phyloP scores from a whole-genome alignment of 2,888 invertebrate genomes.

The Germaria angustata region DNA sequence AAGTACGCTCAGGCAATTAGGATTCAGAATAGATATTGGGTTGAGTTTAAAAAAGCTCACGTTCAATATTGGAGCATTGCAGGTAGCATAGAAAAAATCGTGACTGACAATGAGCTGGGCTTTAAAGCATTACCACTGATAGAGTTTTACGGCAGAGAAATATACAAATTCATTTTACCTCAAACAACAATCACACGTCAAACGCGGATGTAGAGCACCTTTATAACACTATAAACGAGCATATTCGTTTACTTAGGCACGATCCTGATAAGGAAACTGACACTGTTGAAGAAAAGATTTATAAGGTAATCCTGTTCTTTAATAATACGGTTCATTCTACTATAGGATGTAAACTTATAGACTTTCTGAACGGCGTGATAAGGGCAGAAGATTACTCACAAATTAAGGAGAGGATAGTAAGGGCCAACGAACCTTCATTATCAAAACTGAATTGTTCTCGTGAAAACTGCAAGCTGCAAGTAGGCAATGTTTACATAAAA shows the following conservation, averaged over 20 bases:
- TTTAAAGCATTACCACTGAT: not conserved
- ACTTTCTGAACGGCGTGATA: slow-evolving; percentile 14
- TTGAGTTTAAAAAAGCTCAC: not conserved
- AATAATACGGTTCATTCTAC: slow-evolving; percentile 64
- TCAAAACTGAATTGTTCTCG: not conserved
- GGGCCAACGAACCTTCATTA: not conserved
- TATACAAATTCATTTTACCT: not conserved
- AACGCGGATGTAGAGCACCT: slow-evolving; percentile 49
- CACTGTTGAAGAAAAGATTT: slow-evolving; percentile 59
- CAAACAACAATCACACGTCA: not conserved
- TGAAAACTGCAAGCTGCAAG: slow-evolving; percentile 13
- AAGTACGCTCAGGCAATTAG: not conserved
- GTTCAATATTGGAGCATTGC: too few species aligned
- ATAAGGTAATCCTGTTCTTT: slow-evolving; percentile 58
- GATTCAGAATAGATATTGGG: not conserved
- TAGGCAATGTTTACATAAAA: slow-evolving; percentile 17
- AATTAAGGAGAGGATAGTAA: slow-evolving; percentile 8
- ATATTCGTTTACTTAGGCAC: slow-evolving; percentile 66
- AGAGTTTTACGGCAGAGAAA: not conserved
- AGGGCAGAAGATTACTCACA: slow-evolving; percentile 9
- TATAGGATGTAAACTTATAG: not conserved
- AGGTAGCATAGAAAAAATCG: not conserved
- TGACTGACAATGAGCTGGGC: not conserved
- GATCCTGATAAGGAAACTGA: slow-evolving; percentile 57
- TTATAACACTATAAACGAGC: slow-evolving; percentile 66